phyloP scores from a whole-genome alignment of 2,797 vertebrate species.

The Nyctalus aviator region DNA sequence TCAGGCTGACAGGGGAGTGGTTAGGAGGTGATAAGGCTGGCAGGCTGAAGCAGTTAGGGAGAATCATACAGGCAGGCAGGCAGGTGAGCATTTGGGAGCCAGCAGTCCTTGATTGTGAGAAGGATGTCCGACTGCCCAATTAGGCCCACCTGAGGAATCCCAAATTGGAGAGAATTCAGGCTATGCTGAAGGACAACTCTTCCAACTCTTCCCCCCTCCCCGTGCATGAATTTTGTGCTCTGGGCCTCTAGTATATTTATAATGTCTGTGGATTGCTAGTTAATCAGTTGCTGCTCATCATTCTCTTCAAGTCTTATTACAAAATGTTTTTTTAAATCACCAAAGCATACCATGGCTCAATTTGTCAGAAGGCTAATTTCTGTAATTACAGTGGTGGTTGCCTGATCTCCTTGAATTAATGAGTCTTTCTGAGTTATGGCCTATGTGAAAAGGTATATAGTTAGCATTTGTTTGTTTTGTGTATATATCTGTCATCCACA shows the following conservation, averaged over 20 bases:
- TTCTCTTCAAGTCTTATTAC: slow-evolving; percentile 24
- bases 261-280: not conserved
- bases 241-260: not conserved
- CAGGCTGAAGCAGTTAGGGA: too few species aligned
- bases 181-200: too few species aligned
- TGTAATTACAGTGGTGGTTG: not conserved
- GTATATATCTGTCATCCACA: slow-evolving; percentile 56
- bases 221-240: too few species aligned
- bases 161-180: too few species aligned
- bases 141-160: too few species aligned
- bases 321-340: slow-evolving; percentile 4
- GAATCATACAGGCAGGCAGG: too few species aligned
- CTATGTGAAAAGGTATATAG: slow-evolving; percentile 65
- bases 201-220: too few species aligned
- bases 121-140: too few species aligned
- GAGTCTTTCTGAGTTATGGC: slow-evolving; percentile 49
- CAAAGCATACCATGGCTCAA: not conserved
- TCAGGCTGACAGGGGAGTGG: too few species aligned
- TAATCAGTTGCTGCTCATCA: not conserved
- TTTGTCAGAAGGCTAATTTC: slow-evolving; percentile 56
- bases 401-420: slow-evolving; percentile 39
- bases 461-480: slow-evolving; percentile 72
- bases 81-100: too few species aligned
- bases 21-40: too few species aligned
- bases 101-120: too few species aligned